Evolutionary conservation across 2,888 invertebrate species (phyloP).

Genomic region (Plusia festucae): DNA sequence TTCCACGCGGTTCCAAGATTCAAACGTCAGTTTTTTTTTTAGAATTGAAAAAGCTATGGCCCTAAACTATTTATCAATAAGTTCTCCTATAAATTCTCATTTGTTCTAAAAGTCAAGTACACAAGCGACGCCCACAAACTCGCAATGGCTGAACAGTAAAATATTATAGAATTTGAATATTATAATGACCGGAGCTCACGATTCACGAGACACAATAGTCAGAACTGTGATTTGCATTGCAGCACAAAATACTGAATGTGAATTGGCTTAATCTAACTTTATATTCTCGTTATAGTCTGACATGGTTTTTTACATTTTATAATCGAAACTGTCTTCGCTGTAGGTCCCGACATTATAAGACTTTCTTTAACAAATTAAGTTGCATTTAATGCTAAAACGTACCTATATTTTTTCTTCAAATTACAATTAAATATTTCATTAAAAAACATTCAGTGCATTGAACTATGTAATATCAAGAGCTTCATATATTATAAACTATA

Average conservation of each 20-base stretch:
- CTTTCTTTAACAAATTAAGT: background rate
- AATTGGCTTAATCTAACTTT: slow-evolving; percentile 56
- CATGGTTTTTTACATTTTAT: slow-evolving; percentile 35
- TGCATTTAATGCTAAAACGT: no score
- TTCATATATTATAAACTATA: no score
- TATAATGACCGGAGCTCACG: slow-evolving; percentile 61
- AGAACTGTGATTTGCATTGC: slow-evolving; percentile 61
- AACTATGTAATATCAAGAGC: background rate
- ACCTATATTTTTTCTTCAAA: background rate
- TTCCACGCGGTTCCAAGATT: slow-evolving; percentile 1
- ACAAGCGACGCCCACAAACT: slow-evolving; percentile 47
- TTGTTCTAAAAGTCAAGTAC: slow-evolving; percentile 29
- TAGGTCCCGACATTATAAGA: background rate
- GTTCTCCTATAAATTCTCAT: slow-evolving; percentile 2
- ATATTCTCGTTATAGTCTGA: slow-evolving; percentile 19
- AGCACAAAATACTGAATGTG: slow-evolving; percentile 55
- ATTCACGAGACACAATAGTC: slow-evolving; percentile 57
- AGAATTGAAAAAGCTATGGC: background rate
- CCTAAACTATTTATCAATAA: background rate
- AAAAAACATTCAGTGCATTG: background rate
- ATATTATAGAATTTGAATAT: slow-evolving; percentile 64
- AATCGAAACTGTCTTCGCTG: slow-evolving; percentile 15
- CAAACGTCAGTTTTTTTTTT: background rate
- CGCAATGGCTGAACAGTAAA: slow-evolving; percentile 46
- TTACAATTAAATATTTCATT: background rate